These are phyloP conservation scores for Pinna nobilis DNA, from an alignment of 1,140 invertebrate genomes.

Conservation along the genomic window DNA sequence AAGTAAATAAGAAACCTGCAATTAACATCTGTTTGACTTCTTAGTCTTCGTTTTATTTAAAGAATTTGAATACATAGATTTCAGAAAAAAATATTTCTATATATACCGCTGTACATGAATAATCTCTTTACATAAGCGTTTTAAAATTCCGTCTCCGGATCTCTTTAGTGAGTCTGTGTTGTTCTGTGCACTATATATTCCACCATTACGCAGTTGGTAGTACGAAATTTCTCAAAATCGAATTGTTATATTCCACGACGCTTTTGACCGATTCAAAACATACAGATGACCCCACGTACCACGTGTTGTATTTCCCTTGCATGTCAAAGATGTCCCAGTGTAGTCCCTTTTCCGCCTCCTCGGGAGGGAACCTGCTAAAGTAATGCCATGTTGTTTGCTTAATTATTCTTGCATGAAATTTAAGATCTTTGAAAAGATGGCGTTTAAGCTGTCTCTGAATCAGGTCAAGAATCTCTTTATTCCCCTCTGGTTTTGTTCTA, in stretches of 20 bases:
- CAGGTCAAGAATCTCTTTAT: background rate
- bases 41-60: too few species aligned
- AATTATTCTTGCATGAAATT: background rate
- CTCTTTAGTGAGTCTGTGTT: too few species aligned
- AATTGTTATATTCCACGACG: conserved; percentile 23
- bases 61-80: too few species aligned
- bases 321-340: conserved; percentile 30
- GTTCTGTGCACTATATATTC: too few species aligned
- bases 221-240: conserved; percentile 3
- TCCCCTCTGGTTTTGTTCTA: background rate
- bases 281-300: conserved; percentile 29
- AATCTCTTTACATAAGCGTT: too few species aligned
- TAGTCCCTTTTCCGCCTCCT: background rate
- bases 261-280: conserved; percentile 21
- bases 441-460: background rate
- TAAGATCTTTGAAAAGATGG: background rate
- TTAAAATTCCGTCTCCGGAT: too few species aligned
- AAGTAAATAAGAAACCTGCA: too few species aligned
- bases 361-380: conserved; percentile 9
- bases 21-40: too few species aligned
- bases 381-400: conserved; percentile 8
- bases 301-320: conserved; percentile 16
- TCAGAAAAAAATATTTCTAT: too few species aligned
- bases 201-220: too few species aligned
- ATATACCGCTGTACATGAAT: too few species aligned